Evolutionary conservation across 1,140 invertebrate species (phyloP), one percentile per base, ranked within the genome.

Genomic region (Leucophenga varia): DNA sequence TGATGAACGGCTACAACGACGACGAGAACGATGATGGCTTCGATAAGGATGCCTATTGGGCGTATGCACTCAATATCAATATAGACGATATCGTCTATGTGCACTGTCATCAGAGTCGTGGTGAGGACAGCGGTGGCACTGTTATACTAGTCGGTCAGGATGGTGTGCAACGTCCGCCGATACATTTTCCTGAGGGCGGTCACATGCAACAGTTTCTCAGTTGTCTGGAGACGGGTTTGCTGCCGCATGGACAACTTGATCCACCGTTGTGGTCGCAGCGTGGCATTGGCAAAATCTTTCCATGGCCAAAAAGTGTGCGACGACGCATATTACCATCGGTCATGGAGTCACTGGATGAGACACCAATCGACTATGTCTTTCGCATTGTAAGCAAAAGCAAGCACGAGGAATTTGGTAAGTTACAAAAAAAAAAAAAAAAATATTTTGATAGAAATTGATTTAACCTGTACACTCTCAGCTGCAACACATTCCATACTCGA

Each of bases 111-210:
- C 91, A 94, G 70, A 87, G 90, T 71, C 84, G 85, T 38, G 79
- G 77, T 19, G 70, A 75, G 41, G 84, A 88, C 52, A 81, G 79
- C 47, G 88, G 89, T 13, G 91, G 91, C 9, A 91, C 88, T 0
- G 83, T 97, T 4, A 92, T 97, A 13, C 79, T 97, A 6, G 93
- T 97, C 0, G 92, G 91, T 1, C 91, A 94, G 71, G 94, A 97
- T 76, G 94, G 94, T 1, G 90, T 95, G 2, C 94, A 97, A 72
- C 80, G 88, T 36, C 90, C 93, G 12, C 93, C 93, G 0, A 92
- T 97, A 59, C 89, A 93, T 64, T 97, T 97, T 70, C 93, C 93
- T 2, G 87, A 89, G 78, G 92, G 84, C 31, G 93, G 92, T 4
- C 93, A 97, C 77, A 80, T 96, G 59, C 76, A 95, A 38, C 86